A percentile compares a stretch with the other conserved stretches of the same genome.
phyloP scores from a whole-genome alignment of 2,797 vertebrate genomes.

The Anabacerthia variegaticeps region DNA sequence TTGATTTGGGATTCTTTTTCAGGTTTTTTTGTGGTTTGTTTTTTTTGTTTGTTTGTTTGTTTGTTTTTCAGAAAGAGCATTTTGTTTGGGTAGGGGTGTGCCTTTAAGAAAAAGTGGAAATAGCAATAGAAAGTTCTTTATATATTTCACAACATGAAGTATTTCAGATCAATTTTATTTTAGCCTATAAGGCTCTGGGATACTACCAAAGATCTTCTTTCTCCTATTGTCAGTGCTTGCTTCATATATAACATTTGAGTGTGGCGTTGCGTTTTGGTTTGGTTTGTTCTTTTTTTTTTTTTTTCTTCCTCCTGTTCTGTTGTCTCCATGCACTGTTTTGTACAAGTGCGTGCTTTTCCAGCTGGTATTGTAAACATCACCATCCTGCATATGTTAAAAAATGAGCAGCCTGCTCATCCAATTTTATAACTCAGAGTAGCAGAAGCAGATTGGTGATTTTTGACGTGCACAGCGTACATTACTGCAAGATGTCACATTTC shows the following conservation, averaged over 20 bases:
- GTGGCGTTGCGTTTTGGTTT: neutral
- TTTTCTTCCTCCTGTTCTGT: neutral
- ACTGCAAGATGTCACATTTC: slow-evolving; percentile 55
- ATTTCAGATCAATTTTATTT: neutral
- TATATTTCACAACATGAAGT: neutral
- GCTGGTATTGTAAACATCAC: slow-evolving; percentile 44
- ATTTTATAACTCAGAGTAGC: slow-evolving; percentile 50
- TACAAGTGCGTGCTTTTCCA: slow-evolving; percentile 32
- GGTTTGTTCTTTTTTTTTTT: too few species aligned
- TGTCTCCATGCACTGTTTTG: neutral
- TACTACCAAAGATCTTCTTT: neutral
- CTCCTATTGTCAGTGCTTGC: neutral
- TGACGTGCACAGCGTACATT: slow-evolving; percentile 30
- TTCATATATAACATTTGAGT: neutral
- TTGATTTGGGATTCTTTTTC: too few species aligned
- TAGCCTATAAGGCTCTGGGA: fast-evolving
- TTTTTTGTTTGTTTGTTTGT: neutral
- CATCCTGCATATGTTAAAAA: slow-evolving; percentile 40
- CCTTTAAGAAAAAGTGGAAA: neutral
- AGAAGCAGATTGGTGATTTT: slow-evolving; percentile 61
- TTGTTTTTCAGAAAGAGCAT: too few species aligned
- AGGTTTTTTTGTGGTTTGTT: too few species aligned
- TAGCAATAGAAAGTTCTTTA: neutral
- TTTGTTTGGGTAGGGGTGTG: fast-evolving
- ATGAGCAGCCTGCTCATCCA: slow-evolving; percentile 34